Base-by-base conservation (phyloP, 2,888 invertebrate genomes). In the Abscondita cerata region DNA sequence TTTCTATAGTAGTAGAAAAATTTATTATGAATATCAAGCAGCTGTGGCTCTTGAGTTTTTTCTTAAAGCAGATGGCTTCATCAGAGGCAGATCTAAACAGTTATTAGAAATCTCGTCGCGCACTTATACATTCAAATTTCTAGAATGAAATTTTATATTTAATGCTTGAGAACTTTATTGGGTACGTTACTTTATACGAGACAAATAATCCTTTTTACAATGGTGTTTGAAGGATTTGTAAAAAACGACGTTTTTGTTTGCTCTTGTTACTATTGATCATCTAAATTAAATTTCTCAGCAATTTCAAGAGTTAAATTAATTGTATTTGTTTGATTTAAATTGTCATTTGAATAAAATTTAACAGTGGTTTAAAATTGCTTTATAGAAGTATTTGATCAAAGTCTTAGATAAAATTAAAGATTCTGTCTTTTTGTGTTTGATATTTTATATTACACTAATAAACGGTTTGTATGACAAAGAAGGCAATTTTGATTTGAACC, bases 1-100 rank as follows among this genome's bases (percentile, higher is more conserved):
- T n/a, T n/a, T n/a, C n/a, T n/a, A 60, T 51, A n/a, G n/a, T n/a
- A 33, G 15, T 19, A 36, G 31, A 33, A 52, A 60, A 63, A 65
- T 63, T 65, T 63, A 65, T 65, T 57, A 62, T 65, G 60, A 59
- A 63, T 54, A 58, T 60, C 55, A 57, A 66, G 51, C 63, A 66
- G 66, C 60, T 59, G 62, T 52, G 64, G 47, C 57, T 40, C 62
- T 40, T 52, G 54, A 44, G 38, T 58, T 54, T 59, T 52, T 65
- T 61, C 61, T 58, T 65, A 59, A 58, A 62, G 59, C 52, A 54
- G 59, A 65, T 62, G 56, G 44, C 53, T 53, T 65, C 66, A 65
- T 70, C 65, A 58, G 52, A 54, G 59, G 64, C 63, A 68, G 41
- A n/a, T 25, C 50, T 44, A 57, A 57, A 41, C 41, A 34, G 25